Percentiles rank a stretch among this genome's conserved stretches.
These are phyloP conservation scores for Turnix velox DNA, from an alignment of 2,113 vertebrate species.

Conservation along the genomic window DNA sequence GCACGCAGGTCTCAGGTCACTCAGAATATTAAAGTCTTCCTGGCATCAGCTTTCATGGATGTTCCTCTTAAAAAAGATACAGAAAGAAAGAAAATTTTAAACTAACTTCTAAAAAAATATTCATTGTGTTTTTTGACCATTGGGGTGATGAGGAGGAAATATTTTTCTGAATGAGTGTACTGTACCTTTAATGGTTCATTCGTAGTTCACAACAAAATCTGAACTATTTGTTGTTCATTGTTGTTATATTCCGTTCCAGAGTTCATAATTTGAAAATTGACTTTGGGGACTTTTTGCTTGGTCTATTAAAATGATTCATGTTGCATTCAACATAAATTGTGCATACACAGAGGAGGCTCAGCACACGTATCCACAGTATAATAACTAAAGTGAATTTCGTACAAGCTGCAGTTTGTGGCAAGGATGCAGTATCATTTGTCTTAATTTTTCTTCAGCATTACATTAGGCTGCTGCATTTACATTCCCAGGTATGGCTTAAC, in stretches of 20 bases:
- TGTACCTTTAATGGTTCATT: conserved; percentile 70
- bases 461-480: conserved; percentile 80
- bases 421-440: conserved; percentile 82
- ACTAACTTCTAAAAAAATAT: not conserved
- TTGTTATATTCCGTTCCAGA: conserved; percentile 81
- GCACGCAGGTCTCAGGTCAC: not conserved
- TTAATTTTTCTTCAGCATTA: conserved; percentile 82
- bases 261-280: conserved; percentile 89
- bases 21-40: not conserved
- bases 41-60: not conserved
- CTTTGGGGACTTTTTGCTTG: conserved; percentile 85
- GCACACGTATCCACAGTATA: conserved; percentile 76
- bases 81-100: not conserved
- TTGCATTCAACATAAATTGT: conserved; percentile 92
- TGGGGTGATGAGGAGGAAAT: not conserved
- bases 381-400: conserved; percentile 86
- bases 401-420: conserved; percentile 80
- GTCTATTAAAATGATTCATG: conserved; percentile 99
- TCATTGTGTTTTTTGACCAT: not conserved
- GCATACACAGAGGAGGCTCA: conserved; percentile 90
- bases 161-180: conserved; percentile 48
- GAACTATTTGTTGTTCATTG: conserved; percentile 76
- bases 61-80: not conserved
- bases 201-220: conserved; percentile 80
- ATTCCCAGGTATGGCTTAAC: conserved; percentile 81